These are phyloP conservation scores for Zelleria hepariella DNA, from an alignment of 2,888 invertebrate species.

Conservation along the genomic window DNA sequence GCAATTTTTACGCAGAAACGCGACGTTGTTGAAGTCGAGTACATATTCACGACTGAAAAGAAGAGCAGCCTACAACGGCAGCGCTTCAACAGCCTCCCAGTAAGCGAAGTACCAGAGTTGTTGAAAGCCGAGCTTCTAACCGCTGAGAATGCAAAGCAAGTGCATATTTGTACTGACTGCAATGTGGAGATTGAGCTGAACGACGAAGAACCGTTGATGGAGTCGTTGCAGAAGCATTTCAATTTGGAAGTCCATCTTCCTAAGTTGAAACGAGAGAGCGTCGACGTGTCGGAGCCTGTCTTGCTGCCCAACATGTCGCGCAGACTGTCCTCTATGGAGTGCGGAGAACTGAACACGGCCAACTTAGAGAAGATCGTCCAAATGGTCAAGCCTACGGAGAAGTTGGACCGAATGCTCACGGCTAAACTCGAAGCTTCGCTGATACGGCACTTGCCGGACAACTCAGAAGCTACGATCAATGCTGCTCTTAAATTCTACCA, in stretches of 20 bases:
- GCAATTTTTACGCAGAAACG: constrained; percentile 45
- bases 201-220: constrained; percentile 59
- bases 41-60: constrained; percentile 62
- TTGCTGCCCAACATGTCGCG: constrained; percentile 58
- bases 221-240: constrained; percentile 59
- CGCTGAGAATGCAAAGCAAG: constrained; percentile 48
- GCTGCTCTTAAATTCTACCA: constrained; percentile 54
- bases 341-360: constrained; percentile 41
- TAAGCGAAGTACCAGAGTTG: constrained; percentile 59
- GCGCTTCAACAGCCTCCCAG: constrained; percentile 59
- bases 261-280: constrained; percentile 53
- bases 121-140: constrained; percentile 48
- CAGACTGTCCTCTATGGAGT: constrained; percentile 48
- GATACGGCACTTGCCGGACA: constrained; percentile 51
- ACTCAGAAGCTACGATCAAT: constrained; percentile 53
- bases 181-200: constrained; percentile 55
- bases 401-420: constrained; percentile 41
- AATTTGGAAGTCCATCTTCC: constrained; percentile 43
- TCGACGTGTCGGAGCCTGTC: constrained; percentile 59
- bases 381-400: constrained; percentile 42
- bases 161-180: constrained; percentile 63
- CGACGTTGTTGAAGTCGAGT: constrained; percentile 57
- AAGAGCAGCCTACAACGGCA: constrained; percentile 57
- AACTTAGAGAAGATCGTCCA: constrained; percentile 36
- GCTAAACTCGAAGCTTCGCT: constrained; percentile 44